phyloP scores from a whole-genome alignment of 2,113 vertebrate species.

The western clawed frog (Xenopus tropicalis) region UCB_Xtro_10.0 CM004448.2:110402001-110402500 shows the following conservation, averaged over 20 bases:
- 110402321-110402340: conserved; percentile 45
- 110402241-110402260: conserved; percentile 69
- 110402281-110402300: conserved; percentile 61
- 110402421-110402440: conserved; percentile 58
- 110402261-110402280: conserved; percentile 64
- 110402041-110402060: no score
- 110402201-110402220: conserved; percentile 68
- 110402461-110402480: neutral
- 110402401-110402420: conserved; percentile 74
- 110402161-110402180: neutral
- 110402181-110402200: neutral
- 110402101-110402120: no score
- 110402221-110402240: conserved; percentile 73
- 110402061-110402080: no score
- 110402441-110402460: conserved; percentile 55
- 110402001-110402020: no score
- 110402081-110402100: no score
- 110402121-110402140: conserved; percentile 28
- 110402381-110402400: conserved; percentile 68
- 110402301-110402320: conserved; percentile 34
- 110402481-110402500: no score
- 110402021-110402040: no score
- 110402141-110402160: neutral
- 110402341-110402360: conserved; percentile 61
- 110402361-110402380: conserved; percentile 68